Evolutionary conservation across 2,797 vertebrate genomes (phyloP), one percentile per base, ranked within the genome.

Genomic region (Urosaurus nigricauda): DNA sequence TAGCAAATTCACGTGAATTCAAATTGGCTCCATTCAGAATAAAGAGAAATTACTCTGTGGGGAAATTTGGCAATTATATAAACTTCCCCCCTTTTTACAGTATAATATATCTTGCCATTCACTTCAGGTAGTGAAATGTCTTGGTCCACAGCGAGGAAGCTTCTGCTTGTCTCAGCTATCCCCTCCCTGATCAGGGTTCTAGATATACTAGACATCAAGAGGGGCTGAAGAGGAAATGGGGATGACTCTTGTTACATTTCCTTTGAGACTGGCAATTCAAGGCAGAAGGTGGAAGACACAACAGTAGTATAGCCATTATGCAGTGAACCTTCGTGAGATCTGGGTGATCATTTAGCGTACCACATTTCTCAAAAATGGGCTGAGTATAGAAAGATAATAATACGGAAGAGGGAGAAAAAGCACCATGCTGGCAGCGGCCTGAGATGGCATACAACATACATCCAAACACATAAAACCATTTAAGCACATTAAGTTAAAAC

Each of bases 1-100:
- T n/a, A n/a, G n/a, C n/a, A n/a, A n/a, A n/a, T n/a, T n/a, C n/a
- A n/a, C n/a, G n/a, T n/a, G n/a, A n/a, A n/a, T n/a, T n/a, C n/a
- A n/a, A n/a, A n/a, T n/a, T n/a, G n/a, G n/a, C n/a, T n/a, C n/a
- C n/a, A n/a, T n/a, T n/a, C n/a, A n/a, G n/a, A n/a, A n/a, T n/a
- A n/a, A n/a, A n/a, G n/a, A n/a, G n/a, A n/a, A n/a, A n/a, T n/a
- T n/a, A n/a, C n/a, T n/a, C n/a, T n/a, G n/a, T n/a, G 90, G 86
- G 90, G 56, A 82, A 79, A 92, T 17, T 88, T 47, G 87, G 37
- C n/a, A 47, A n/a, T 84, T 29, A 68, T 29, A 11, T 17, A 13
- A 6, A 60, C n/a, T 29, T 51, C 53, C 51, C n/a, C n/a, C 43
- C n/a, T 51, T 53, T 79, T 51, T 32, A 19, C 35, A 37, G n/a